Percentiles rank a stretch among this genome's conserved stretches.
Evolutionary conservation across 1,140 invertebrate genomes (phyloP).

Genomic region (Stegodyphus mimosarum): DNA sequence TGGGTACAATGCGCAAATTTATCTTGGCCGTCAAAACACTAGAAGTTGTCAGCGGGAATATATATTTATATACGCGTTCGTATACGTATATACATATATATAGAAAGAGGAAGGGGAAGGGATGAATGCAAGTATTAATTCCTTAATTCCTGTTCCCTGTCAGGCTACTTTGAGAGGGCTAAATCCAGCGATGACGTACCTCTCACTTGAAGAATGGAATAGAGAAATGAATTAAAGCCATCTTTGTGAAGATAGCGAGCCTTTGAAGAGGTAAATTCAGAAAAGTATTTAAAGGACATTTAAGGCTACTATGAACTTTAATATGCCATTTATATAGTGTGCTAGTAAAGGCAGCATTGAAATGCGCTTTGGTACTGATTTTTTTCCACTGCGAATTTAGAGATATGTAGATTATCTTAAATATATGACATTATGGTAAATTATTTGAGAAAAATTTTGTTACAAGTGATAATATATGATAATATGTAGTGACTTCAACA

Average conservation of each 20-base stretch:
- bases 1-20: slow-evolving; percentile 44
- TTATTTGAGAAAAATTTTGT: too few species aligned
- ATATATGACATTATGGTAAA: too few species aligned
- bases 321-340: too few species aligned
- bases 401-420: too few species aligned
- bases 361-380: too few species aligned
- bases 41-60: slow-evolving; percentile 33
- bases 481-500: too few species aligned
- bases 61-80: background rate
- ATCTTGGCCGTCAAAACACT: slow-evolving; percentile 43
- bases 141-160: slow-evolving; percentile 43
- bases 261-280: background rate
- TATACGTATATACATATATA: background rate
- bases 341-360: too few species aligned
- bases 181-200: slow-evolving; percentile 16
- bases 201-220: slow-evolving; percentile 27
- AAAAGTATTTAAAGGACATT: too few species aligned
- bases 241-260: background rate
- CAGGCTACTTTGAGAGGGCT: slow-evolving; percentile 19
- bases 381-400: too few species aligned
- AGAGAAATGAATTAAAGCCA: slow-evolving; percentile 37
- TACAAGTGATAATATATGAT: too few species aligned
- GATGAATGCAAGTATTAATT: slow-evolving; percentile 43
- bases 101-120: background rate
- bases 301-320: too few species aligned